Evolutionary conservation across 2,113 vertebrate species (phyloP).

Genomic region (human (Homo sapiens)): DNA sequence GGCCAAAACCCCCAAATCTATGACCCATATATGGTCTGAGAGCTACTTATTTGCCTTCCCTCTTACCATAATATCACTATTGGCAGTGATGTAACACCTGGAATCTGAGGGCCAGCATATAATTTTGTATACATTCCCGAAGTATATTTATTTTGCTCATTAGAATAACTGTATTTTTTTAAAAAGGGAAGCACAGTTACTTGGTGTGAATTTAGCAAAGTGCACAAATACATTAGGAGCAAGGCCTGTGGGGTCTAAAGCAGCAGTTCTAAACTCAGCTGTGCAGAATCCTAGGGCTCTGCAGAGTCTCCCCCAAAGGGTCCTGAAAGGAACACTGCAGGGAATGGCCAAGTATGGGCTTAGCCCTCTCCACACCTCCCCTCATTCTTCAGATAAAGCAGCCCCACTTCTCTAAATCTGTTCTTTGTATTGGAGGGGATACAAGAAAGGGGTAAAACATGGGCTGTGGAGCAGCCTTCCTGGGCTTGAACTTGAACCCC

Average conservation of each 20-base stretch:
- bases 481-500: neutral
- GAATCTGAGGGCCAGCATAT: neutral
- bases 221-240: neutral
- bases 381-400: neutral
- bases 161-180: neutral
- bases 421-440: neutral
- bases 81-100: neutral
- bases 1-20: neutral
- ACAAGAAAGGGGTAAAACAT: neutral
- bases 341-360: neutral
- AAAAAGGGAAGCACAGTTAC: neutral
- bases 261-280: neutral
- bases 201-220: neutral
- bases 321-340: accelerated
- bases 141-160: neutral
- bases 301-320: neutral
- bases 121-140: neutral
- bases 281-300: neutral
- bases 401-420: neutral
- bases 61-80: neutral
- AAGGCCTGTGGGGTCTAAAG: neutral
- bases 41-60: neutral
- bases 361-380: too few species aligned
- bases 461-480: neutral
- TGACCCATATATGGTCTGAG: neutral